phyloP scores from a whole-genome alignment of 1,140 invertebrate genomes.

The Hyphantria cunea region DNA sequence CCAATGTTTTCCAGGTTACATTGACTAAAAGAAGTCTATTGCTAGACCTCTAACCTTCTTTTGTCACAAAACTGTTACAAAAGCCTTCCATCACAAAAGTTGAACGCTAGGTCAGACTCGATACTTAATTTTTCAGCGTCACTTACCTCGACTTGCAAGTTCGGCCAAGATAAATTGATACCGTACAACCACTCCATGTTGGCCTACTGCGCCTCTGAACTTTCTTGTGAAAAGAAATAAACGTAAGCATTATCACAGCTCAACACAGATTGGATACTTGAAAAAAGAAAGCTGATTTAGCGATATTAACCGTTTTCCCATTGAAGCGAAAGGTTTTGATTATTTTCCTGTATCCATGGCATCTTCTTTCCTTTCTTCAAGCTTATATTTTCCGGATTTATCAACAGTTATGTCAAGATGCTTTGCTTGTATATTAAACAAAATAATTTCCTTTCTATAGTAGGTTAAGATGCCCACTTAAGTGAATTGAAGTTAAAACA shows the following conservation, averaged over 20 bases:
- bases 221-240: background rate
- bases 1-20: too few species aligned
- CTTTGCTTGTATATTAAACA: too few species aligned
- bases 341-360: conserved; percentile 15
- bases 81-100: conserved; percentile 7
- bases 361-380: conserved; percentile 3
- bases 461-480: too few species aligned
- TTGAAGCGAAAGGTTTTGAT: conserved; percentile 27
- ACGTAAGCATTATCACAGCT: conserved; percentile 10
- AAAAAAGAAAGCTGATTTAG: conserved; percentile 27
- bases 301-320: conserved; percentile 33
- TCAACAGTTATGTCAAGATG: too few species aligned
- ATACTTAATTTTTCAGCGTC: conserved; percentile 34
- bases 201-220: conserved; percentile 9
- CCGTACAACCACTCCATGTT: conserved; percentile 7
- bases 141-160: conserved; percentile 30
- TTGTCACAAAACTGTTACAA: background rate
- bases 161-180: conserved; percentile 35
- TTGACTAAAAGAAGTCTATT: too few species aligned
- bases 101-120: conserved; percentile 9
- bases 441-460: too few species aligned
- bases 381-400: too few species aligned
- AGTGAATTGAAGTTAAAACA: too few species aligned
- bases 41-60: too few species aligned
- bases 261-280: conserved; percentile 8